Evolutionary conservation across 2,797 vertebrate genomes (phyloP).

Genomic region (Xiphorhynchus erythropygius): DNA sequence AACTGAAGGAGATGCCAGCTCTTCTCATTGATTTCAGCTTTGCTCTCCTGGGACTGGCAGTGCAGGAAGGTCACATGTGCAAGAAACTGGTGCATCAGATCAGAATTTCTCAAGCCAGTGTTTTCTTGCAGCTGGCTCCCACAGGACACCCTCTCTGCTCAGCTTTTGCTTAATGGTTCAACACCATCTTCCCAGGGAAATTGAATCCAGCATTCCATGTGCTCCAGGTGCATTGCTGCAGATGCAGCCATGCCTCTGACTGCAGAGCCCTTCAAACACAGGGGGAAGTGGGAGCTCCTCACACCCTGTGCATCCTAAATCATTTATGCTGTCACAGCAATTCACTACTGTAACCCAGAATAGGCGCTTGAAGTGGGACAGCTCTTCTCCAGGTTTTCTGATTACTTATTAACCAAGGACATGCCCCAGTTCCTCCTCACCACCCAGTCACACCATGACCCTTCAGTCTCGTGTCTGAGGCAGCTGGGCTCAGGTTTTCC

Average conservation of each 20-base stretch:
- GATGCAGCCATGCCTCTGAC: constrained; percentile 4
- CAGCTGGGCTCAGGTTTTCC: neutral
- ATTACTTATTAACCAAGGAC: neutral
- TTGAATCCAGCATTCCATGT: neutral
- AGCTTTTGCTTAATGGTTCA: constrained; percentile 19
- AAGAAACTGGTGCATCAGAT: neutral
- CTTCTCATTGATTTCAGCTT: constrained; percentile 54
- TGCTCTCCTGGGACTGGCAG: constrained; percentile 13
- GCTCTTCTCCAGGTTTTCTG: neutral
- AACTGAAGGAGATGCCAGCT: constrained; percentile 41
- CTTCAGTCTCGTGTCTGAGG: neutral
- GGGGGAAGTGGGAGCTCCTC: neutral
- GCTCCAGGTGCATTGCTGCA: neutral
- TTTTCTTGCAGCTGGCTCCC: constrained; percentile 43
- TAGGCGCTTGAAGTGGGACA: neutral
- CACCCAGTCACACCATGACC: neutral
- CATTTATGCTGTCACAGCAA: neutral
- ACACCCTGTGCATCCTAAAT: neutral
- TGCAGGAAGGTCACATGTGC: constrained; percentile 35
- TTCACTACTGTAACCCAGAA: neutral
- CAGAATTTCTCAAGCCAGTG: constrained; percentile 38
- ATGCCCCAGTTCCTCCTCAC: neutral
- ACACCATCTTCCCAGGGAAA: constrained; percentile 38
- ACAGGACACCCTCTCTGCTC: neutral
- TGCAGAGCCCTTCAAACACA: neutral